These are phyloP conservation scores for Phrynosoma platyrhinos DNA, from an alignment of 2,113 vertebrate genomes.

Conservation along the genomic window DNA sequence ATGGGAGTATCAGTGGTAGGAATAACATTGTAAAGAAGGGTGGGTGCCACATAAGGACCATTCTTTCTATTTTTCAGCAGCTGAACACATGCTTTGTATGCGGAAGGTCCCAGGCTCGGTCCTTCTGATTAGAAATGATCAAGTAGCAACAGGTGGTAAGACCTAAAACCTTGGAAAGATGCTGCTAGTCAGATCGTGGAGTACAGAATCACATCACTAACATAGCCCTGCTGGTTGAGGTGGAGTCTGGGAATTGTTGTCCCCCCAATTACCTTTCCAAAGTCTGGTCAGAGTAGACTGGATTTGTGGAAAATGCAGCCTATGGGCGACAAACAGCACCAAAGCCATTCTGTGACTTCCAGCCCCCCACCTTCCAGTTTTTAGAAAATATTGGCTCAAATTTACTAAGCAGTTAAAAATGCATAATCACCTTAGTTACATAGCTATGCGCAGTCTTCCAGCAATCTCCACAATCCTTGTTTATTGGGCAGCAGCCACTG, in stretches of 20 bases:
- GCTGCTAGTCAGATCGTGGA: background rate
- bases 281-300: no score
- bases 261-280: background rate
- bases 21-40: slow-evolving; percentile 54
- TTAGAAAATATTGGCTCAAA: no score
- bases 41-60: slow-evolving; percentile 53
- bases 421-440: no score
- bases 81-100: background rate
- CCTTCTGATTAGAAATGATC: background rate
- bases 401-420: no score
- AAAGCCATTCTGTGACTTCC: no score
- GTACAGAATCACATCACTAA: no score
- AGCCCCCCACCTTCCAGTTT: no score
- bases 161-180: background rate
- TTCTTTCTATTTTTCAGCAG: slow-evolving; percentile 32
- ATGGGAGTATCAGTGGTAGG: slow-evolving; percentile 46
- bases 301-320: no score
- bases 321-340: no score
- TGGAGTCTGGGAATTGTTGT: background rate
- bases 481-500: no score
- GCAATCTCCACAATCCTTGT: no score
- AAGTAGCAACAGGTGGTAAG: background rate
- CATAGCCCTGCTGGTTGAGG: background rate
- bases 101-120: background rate
- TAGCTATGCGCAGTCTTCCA: no score